A percentile compares a stretch with the other conserved stretches of the same genome.
Evolutionary conservation across 2,113 vertebrate species (phyloP).

Genomic region (Hirundichthys speculiger): DNA sequence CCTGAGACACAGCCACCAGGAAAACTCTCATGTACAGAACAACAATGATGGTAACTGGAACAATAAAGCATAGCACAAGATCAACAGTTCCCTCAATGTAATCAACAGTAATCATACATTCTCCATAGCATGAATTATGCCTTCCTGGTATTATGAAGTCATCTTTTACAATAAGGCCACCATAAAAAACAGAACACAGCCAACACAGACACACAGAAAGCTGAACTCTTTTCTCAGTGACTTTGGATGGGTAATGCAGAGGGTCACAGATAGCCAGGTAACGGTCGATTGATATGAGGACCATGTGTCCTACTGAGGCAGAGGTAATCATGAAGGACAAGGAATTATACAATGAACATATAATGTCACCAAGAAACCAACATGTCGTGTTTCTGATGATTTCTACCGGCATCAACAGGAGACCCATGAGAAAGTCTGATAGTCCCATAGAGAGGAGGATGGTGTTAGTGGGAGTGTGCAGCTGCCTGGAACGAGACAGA

Average conservation of each 20-base stretch:
- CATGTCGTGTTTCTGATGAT: slow-evolving; percentile 35
- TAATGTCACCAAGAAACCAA: slow-evolving; percentile 58
- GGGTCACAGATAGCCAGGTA: slow-evolving; percentile 62
- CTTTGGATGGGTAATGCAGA: slow-evolving; percentile 39
- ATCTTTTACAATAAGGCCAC: rapidly evolving
- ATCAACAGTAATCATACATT: not conserved
- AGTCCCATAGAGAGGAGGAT: not conserved
- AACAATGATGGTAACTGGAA: slow-evolving; percentile 31
- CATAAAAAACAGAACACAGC: slow-evolving; percentile 15
- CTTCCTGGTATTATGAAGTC: rapidly evolving
- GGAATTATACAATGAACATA: slow-evolving; percentile 38
- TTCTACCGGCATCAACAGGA: slow-evolving; percentile 73
- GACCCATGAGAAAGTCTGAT: not conserved
- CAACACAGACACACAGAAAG: slow-evolving; percentile 31
- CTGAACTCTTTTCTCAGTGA: slow-evolving; percentile 11
- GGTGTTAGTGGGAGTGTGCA: slow-evolving; percentile 2
- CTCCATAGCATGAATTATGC: not conserved
- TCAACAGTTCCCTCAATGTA: slow-evolving; percentile 1
- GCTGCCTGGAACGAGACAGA: not conserved
- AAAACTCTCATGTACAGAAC: slow-evolving; percentile 50
- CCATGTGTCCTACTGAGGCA: slow-evolving; percentile 24
- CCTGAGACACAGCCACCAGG: slow-evolving; percentile 55
- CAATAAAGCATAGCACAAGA: slow-evolving; percentile 25
- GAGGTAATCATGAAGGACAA: slow-evolving; percentile 27
- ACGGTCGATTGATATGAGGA: slow-evolving; percentile 61